A percentile compares a stretch with the other conserved stretches of the same genome.
Evolutionary conservation across 2,888 invertebrate species (phyloP).

Genomic region (Lacanobia wlatinum): DNA sequence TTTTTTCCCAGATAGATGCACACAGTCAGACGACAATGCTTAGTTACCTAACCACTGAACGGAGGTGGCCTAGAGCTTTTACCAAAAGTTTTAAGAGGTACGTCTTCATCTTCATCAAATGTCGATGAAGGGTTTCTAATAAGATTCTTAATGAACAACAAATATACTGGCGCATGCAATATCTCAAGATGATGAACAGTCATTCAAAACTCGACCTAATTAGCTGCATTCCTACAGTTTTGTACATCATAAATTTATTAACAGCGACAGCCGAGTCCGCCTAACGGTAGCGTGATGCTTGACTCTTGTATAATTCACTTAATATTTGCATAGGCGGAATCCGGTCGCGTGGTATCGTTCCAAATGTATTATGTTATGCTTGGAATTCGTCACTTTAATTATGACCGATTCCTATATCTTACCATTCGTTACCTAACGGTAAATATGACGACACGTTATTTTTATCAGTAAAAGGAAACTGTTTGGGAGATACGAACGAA

Average conservation of each 20-base stretch:
- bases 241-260: constrained; percentile 51
- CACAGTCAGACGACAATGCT: background rate
- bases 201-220: constrained; percentile 27
- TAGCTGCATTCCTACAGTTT: constrained; percentile 45
- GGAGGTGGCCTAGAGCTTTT: too few relatives aligned
- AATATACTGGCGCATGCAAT: background rate
- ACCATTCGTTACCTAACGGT: background rate
- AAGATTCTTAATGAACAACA: background rate
- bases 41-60: too few relatives aligned
- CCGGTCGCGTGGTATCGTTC: constrained; percentile 55
- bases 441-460: background rate
- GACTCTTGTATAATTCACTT: constrained; percentile 56
- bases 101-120: too few relatives aligned
- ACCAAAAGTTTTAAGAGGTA: too few relatives aligned
- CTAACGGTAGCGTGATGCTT: constrained; percentile 67
- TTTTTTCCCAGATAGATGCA: background rate
- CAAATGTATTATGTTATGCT: constrained; percentile 46
- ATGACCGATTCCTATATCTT: background rate
- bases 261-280: constrained; percentile 27
- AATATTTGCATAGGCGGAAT: constrained; percentile 63
- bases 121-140: background rate
- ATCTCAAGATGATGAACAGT: constrained; percentile 10
- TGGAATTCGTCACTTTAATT: constrained; percentile 41
- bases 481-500: background rate
- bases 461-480: background rate